These are phyloP conservation scores for Drosophila atripex DNA, from an alignment of 2,888 invertebrate species.

Conservation along the genomic window DNA sequence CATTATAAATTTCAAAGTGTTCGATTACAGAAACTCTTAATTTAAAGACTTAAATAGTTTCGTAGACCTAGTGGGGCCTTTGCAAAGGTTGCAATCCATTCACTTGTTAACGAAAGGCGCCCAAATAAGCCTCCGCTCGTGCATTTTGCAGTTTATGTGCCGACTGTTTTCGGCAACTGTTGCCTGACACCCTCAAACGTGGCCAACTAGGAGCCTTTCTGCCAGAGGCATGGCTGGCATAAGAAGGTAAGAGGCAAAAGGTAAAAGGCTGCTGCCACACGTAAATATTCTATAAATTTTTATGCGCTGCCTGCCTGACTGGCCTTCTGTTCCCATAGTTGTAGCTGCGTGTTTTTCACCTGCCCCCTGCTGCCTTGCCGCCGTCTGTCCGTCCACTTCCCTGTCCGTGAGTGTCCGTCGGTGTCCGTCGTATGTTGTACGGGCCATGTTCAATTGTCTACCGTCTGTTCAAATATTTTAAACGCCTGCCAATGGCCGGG, in stretches of 20 bases:
- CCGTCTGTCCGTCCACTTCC: slow-evolving; percentile 10
- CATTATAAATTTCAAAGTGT: not conserved
- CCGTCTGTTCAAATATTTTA: slow-evolving; percentile 70
- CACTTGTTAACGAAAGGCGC: slow-evolving; percentile 1
- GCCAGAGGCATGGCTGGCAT: slow-evolving; percentile 6
- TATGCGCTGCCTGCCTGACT: slow-evolving; percentile 52
- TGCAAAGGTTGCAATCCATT: not conserved
- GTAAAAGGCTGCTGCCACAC: slow-evolving; percentile 61
- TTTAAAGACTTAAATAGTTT: not conserved
- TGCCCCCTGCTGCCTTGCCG: slow-evolving; percentile 9
- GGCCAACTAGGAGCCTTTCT: slow-evolving; percentile 25
- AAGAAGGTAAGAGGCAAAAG: not conserved
- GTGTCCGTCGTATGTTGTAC: slow-evolving; percentile 40
- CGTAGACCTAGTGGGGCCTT: not conserved
- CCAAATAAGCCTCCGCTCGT: slow-evolving; percentile 22
- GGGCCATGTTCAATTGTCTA: slow-evolving; percentile 66
- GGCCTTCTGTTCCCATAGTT: slow-evolving; percentile 23
- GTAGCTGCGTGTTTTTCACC: slow-evolving; percentile 22
- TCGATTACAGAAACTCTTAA: not conserved
- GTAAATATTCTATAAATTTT: slow-evolving; percentile 77
- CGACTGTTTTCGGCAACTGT: slow-evolving; percentile 21
- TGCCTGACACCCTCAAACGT: slow-evolving; percentile 15
- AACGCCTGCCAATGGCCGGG: slow-evolving; percentile 61
- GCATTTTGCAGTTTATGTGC: slow-evolving; percentile 17
- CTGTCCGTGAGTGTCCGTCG: slow-evolving; percentile 57